These are phyloP conservation scores for Corythornis madagascariensis DNA, from an alignment of 2,113 vertebrate species.

Conservation along the genomic window DNA sequence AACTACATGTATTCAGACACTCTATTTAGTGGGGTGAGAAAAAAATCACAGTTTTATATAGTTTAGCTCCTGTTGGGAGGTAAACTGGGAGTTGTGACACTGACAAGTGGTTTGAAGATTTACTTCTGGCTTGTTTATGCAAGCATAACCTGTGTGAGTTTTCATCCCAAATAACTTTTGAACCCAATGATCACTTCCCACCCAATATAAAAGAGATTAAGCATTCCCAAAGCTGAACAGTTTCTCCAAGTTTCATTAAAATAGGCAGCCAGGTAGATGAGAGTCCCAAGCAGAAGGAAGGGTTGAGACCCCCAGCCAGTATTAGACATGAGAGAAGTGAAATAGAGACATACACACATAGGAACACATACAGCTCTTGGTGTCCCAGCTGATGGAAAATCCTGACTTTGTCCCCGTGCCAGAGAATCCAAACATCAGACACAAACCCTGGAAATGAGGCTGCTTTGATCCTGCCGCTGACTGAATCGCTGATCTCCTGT, in stretches of 20 bases:
- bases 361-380: fast-evolving
- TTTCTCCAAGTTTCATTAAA: not conserved
- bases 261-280: not conserved
- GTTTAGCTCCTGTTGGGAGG: not conserved
- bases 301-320: not conserved
- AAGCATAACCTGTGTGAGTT: not conserved
- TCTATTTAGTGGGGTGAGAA: not conserved
- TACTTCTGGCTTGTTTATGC: not conserved
- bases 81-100: not conserved
- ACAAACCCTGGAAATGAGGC: not conserved
- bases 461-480: conserved; percentile 34
- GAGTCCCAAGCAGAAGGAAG: not conserved
- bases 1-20: not conserved
- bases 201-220: not conserved
- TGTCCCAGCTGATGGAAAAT: conserved; percentile 23
- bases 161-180: not conserved
- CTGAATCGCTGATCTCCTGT: not conserved
- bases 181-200: not conserved
- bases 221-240: not conserved
- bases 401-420: not conserved
- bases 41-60: not conserved
- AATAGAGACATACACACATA: not conserved
- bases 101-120: not conserved
- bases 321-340: not conserved
- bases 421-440: conserved; percentile 23